Base-by-base conservation (phyloP, 2,113 vertebrate species). In the Alosa alosa region DNA sequence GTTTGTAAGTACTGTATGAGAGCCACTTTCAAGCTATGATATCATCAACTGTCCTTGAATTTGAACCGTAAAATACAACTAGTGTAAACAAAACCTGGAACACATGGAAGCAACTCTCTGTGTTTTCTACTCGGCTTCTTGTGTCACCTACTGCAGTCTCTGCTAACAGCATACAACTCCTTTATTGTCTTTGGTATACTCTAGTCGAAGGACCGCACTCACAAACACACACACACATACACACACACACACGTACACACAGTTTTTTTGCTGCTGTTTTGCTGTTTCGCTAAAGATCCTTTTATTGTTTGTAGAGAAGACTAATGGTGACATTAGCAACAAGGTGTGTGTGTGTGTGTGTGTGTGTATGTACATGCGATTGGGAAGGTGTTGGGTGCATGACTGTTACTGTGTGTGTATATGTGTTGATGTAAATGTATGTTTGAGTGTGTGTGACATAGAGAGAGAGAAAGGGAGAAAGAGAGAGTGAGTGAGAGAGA, bases 161-260 rank as follows among this genome's bases (percentile, higher is more conserved):
- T 39, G 13, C 25, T 75, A 11, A 75, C 68, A 75, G 72, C 72
- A 75, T 15, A 75, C 25, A 10, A 68, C 64, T 9, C 64, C n/a
- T 68, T 68, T 68, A 68, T 68, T 68, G 25, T 68, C 13, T 25
- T 11, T 20, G 5, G 20, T 31, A 31, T n/a, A n/a, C 64, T 68
- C n/a, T 31, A 72, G n/a, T 36, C 15, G 31, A 72, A 72, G 25
- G 64, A 31, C n/a, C 11, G 5, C 72, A 78, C 72, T 15, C 72
- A 78, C 11, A 68, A 17, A 20, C 22, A 68, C 64, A 68, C 64
- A 31, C 64, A 68, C n/a, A 36, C 6, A 72, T 25, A 72, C 64
- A 72, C n/a, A 72, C n/a, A 72, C 64, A 72, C 64, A 72, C 64
- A 68, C 60, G n/a, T n/a, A 68, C 60, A 68, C 64, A 25, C 31